Percentiles rank a stretch among this genome's conserved stretches.
These are phyloP conservation scores for Limosa lapponica DNA, from an alignment of 2,797 vertebrate species.

Conservation along the genomic window DNA sequence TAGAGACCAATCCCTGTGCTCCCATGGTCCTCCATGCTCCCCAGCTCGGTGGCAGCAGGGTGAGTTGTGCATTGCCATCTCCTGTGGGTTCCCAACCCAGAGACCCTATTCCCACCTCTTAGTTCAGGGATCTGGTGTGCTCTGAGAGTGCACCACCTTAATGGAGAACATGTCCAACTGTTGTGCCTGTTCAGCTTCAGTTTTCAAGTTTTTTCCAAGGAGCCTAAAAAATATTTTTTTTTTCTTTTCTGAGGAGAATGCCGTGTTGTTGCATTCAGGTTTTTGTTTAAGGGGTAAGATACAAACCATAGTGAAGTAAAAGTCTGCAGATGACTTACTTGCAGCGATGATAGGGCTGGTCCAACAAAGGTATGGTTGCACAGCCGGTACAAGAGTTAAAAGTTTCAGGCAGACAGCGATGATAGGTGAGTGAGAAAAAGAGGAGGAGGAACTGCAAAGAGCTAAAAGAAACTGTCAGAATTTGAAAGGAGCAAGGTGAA, in stretches of 20 bases:
- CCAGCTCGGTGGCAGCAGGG: neutral
- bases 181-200: neutral
- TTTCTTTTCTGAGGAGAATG: neutral
- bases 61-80: neutral
- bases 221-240: neutral
- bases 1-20: neutral
- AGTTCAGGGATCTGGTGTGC: neutral
- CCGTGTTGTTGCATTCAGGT: fast-evolving
- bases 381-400: neutral
- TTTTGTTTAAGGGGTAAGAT: neutral
- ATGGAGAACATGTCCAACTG: neutral
- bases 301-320: neutral
- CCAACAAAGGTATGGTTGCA: neutral
- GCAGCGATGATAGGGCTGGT: neutral
- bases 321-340: neutral
- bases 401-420: neutral
- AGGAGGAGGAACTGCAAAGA: neutral
- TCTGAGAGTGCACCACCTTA: neutral
- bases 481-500: neutral
- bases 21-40: neutral
- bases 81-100: neutral
- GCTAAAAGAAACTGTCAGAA: neutral
- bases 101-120: neutral
- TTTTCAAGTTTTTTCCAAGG: neutral
- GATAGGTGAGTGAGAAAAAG: neutral